Evolutionary conservation across 1,140 invertebrate genomes (phyloP).

Genomic region (Tribolium madens): DNA sequence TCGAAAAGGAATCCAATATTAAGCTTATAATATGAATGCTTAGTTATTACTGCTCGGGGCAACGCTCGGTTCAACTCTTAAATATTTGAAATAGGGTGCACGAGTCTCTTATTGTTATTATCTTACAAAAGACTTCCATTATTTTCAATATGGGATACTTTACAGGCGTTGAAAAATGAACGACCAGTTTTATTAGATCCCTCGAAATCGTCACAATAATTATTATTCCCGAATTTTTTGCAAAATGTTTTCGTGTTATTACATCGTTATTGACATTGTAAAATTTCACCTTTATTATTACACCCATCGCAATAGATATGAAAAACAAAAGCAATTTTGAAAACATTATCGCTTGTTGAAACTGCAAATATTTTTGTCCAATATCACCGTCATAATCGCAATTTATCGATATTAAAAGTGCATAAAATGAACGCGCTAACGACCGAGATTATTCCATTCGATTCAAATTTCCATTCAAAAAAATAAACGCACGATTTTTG

Average conservation of each 20-base stretch:
- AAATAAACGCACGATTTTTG: conserved; percentile 31
- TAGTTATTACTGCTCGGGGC: conserved; percentile 45
- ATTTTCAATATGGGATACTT: conserved; percentile 20
- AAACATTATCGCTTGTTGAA: conserved; percentile 24
- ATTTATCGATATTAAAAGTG: conserved; percentile 28
- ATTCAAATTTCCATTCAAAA: conserved; percentile 42
- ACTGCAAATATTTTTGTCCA: conserved; percentile 45
- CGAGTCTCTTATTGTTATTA: conserved; percentile 47
- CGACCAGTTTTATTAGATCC: not conserved
- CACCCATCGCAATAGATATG: conserved; percentile 25
- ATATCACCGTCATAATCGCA: conserved; percentile 9
- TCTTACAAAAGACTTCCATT: conserved; percentile 36
- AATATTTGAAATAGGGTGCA: conserved; percentile 47
- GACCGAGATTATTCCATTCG: conserved; percentile 26
- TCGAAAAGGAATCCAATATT: conserved; percentile 53
- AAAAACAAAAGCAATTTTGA: conserved; percentile 33
- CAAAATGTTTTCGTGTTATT: not conserved
- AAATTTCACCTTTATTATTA: conserved; percentile 25
- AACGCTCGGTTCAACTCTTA: conserved; percentile 46
- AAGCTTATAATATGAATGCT: conserved; percentile 52
- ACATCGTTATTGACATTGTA: conserved; percentile 31
- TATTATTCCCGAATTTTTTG: not conserved
- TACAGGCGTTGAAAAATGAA: not conserved
- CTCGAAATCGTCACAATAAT: not conserved
- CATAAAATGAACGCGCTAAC: conserved; percentile 7